Base-by-base conservation (phyloP, 2,888 invertebrate species). In the Diarsia mendica region DNA sequence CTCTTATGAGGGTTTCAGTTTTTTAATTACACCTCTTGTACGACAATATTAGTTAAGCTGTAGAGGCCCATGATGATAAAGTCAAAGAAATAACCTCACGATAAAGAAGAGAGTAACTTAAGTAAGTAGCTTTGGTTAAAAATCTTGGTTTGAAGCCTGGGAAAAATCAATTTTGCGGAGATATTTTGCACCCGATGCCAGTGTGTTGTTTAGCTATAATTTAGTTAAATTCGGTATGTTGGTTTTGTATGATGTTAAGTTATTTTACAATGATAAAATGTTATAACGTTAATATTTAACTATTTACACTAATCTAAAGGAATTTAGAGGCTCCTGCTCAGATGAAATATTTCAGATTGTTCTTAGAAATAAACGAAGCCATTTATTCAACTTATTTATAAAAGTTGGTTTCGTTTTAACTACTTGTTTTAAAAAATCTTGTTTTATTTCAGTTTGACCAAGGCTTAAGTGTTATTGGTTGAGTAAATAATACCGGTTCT, bases 151-250 rank as follows among this genome's bases (percentile, higher is more conserved):
- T 0, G 39, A 39, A 39, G 39, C 39, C 39, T 39, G 39, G 39
- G 39, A 39, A 39, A 39, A 39, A 6, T 8, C 6, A 39, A 39
- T 39, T 39, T 39, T 39, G 8, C 39, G 39, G 6, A 39, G 39
- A 39, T 39, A 39, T 39, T 39, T 39, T 39, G 39, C 8, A 6
- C 39, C 39, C 6, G 39, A 39, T 66, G 51, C 51, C 33, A 63
- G 53, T 63, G 80, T 55, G 20, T 78, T 28, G 10, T 46, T 64
- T 67, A 80, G 63, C 23, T 58, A 18, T 80, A 67, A 74, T 46
- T 80, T 33, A 46, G 13, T 53, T 67, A 51, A 58, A 73, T 58
- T 48, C 9, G 55, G 55, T 78, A 55, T 63, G 44, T 63, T 73
- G 48, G 53, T 61, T 77, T 70, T 77, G 18, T 75, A 64, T 44